Evolutionary conservation across 2,113 vertebrate species (phyloP).

Genomic region (Capra hircus): DNA sequence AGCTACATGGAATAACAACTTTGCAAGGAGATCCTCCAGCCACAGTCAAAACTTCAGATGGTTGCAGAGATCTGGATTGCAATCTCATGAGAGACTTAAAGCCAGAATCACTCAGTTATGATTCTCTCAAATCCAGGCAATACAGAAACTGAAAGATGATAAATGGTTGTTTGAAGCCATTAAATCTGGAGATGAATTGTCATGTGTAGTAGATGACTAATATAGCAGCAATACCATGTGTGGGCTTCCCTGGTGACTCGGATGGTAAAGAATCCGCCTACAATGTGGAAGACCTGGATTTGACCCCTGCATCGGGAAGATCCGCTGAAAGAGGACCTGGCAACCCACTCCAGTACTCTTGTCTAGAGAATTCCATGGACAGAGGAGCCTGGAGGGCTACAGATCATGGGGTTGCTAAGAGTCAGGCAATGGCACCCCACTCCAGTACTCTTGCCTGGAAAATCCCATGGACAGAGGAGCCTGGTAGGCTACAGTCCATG

Average conservation of each 20-base stretch:
- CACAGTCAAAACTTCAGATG: not conserved
- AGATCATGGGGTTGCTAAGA: too few species aligned
- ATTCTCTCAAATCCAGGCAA: not conserved
- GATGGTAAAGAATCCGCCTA: not conserved
- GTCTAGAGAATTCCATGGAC: too few species aligned
- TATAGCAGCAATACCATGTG: fast-evolving
- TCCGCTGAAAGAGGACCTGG: not conserved
- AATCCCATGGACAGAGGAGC: too few species aligned
- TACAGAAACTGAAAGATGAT: not conserved
- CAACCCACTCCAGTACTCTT: not conserved
- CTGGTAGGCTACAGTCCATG: too few species aligned
- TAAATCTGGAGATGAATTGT: not conserved
- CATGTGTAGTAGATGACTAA: not conserved
- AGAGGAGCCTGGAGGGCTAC: too few species aligned
- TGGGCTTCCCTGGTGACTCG: not conserved
- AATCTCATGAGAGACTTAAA: not conserved
- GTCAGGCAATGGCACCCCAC: too few species aligned
- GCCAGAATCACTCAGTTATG: not conserved
- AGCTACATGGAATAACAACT: not conserved
- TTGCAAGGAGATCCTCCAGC: not conserved
- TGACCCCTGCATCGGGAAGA: not conserved
- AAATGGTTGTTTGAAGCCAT: not conserved
- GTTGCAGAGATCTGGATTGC: not conserved
- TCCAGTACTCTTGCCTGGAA: too few species aligned
- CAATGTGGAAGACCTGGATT: not conserved